phyloP scores from a whole-genome alignment of 2,888 invertebrate species.

The Ormyrus nitidulus region DNA sequence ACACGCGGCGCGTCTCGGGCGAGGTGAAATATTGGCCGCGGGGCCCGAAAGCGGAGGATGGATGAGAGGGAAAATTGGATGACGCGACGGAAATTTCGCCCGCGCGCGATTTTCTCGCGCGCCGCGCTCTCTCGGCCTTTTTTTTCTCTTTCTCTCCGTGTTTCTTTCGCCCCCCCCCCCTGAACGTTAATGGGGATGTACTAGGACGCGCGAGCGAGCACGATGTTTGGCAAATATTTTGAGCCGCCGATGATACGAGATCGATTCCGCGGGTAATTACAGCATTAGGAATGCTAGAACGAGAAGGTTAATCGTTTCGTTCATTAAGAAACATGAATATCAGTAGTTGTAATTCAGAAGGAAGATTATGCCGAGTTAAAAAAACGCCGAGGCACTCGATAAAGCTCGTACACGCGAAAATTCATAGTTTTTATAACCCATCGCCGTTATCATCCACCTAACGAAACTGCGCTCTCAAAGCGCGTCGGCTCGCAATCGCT shows the following conservation, averaged over 20 bases:
- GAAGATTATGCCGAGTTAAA: no score
- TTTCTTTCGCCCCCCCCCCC: neutral
- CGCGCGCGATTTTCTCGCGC: neutral
- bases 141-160: neutral
- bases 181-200: neutral
- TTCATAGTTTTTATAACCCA: neutral
- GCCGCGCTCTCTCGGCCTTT: neutral
- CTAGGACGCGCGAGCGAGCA: no score
- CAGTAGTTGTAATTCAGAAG: no score
- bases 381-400: neutral
- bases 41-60: slow-evolving; percentile 36
- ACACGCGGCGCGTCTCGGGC: neutral
- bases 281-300: no score
- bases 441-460: neutral
- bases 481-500: neutral
- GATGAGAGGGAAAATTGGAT: slow-evolving; percentile 57
- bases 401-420: neutral
- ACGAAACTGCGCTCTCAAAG: neutral
- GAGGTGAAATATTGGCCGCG: slow-evolving; percentile 36
- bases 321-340: no score
- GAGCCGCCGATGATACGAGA: no score
- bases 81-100: slow-evolving; percentile 44
- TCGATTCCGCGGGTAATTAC: no score
- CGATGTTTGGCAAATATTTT: neutral
- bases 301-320: no score